phyloP scores from a whole-genome alignment of 2,888 invertebrate species.

The Xylota segnis region DNA sequence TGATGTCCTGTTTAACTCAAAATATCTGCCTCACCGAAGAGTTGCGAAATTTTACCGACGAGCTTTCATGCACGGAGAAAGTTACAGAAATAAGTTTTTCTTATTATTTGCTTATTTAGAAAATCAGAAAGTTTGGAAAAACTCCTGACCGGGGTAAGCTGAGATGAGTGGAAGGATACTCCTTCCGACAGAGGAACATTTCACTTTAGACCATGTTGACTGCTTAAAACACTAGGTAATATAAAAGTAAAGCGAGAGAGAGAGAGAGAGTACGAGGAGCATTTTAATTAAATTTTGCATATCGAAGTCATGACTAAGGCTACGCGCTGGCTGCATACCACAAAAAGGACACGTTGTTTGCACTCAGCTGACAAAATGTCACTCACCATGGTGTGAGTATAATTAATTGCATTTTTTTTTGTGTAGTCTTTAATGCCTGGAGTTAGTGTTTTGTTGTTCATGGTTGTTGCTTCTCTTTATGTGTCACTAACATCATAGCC shows the following conservation, averaged over 20 bases:
- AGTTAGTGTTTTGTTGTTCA: conserved; percentile 45
- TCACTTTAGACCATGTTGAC: not conserved
- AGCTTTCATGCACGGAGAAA: too few relatives aligned
- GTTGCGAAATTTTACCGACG: not conserved
- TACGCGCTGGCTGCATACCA: conserved; percentile 31
- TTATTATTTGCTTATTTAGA: conserved; percentile 1
- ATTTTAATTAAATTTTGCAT: conserved; percentile 63
- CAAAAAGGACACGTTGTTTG: conserved; percentile 51
- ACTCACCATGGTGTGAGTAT: conserved; percentile 56
- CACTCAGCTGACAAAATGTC: conserved; percentile 68
- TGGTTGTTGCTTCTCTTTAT: conserved; percentile 29
- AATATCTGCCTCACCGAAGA: not conserved
- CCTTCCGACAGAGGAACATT: too few relatives aligned
- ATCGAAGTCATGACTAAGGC: conserved; percentile 44
- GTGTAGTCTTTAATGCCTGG: conserved; percentile 48
- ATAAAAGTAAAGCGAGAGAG: not conserved
- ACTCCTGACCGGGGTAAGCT: not conserved
- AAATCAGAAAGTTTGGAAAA: not conserved
- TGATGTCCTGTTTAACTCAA: not conserved
- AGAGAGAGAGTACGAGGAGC: not conserved
- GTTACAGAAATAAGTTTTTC: conserved; percentile 4
- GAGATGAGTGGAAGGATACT: not conserved
- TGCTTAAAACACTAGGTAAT: not conserved
- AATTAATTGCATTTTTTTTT: conserved; percentile 69
- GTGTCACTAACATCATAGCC: conserved; percentile 2